Percentiles rank a stretch among this genome's conserved stretches.
Conservation (phyloP, 2,113 vertebrate genomes). For the Tonatia bakeri region DNA sequence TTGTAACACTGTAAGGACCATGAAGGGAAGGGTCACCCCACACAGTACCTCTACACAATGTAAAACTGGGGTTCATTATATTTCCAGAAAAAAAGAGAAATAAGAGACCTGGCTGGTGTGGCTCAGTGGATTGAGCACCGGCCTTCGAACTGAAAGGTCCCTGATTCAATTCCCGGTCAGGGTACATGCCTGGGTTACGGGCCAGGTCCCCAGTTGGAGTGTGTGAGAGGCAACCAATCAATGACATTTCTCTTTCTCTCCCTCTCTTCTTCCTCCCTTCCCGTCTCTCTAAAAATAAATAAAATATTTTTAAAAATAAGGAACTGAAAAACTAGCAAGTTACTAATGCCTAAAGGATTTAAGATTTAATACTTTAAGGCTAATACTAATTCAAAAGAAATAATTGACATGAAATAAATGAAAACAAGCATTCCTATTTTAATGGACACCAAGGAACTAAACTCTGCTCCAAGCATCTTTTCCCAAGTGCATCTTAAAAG, state of each 20-base stretch:
- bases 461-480: not conserved
- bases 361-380: not conserved
- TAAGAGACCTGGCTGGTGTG: too few species aligned
- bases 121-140: too few species aligned
- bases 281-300: too few species aligned
- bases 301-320: too few species aligned
- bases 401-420: not conserved
- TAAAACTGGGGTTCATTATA: not conserved
- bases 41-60: rapidly evolving
- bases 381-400: not conserved
- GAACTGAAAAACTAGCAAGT: not conserved
- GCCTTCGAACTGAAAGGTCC: too few species aligned
- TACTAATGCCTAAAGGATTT: not conserved
- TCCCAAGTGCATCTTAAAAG: not conserved
- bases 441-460: not conserved
- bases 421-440: not conserved
- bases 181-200: too few species aligned
- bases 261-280: too few species aligned
- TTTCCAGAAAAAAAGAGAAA: not conserved
- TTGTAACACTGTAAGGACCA: rapidly evolving
- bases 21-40: not conserved
- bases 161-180: too few species aligned
- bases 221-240: too few species aligned
- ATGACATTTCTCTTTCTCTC: too few species aligned
- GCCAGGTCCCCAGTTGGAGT: too few species aligned